Percentiles rank a stretch among this genome's conserved stretches.
Evolutionary conservation across 2,113 vertebrate genomes (phyloP).

Genomic region (Lophotis ruficrista): DNA sequence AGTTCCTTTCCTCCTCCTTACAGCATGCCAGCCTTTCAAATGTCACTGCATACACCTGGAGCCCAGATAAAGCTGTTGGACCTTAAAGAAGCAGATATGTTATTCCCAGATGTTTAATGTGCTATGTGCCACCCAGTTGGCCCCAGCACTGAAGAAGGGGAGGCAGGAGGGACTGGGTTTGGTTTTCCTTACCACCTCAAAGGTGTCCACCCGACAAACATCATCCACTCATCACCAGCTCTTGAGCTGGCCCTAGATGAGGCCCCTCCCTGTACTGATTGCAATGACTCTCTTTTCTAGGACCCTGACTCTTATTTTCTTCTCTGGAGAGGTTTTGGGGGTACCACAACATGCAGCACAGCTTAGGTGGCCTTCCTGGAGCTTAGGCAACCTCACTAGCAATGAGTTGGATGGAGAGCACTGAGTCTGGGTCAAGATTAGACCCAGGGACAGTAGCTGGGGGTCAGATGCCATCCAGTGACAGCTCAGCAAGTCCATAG

Average conservation of each 20-base stretch:
- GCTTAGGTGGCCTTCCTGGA: not conserved
- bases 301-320: not conserved
- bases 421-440: not conserved
- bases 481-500: not conserved
- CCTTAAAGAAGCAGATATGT: not conserved
- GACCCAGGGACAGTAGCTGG: accelerated
- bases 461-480: accelerated
- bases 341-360: not conserved
- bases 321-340: not conserved
- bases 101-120: not conserved
- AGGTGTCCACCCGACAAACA: accelerated
- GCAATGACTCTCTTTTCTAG: not conserved
- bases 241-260: not conserved
- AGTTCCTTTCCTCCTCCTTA: not conserved
- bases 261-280: accelerated
- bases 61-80: not conserved
- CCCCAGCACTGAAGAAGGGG: not conserved
- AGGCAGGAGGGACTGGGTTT: not conserved
- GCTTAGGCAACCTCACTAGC: not conserved
- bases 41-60: not conserved
- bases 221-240: not conserved
- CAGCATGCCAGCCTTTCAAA: not conserved
- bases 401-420: not conserved
- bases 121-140: not conserved
- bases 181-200: not conserved